Percentiles rank a stretch among this genome's conserved stretches.
Evolutionary conservation across 1,140 invertebrate genomes (phyloP).

Genomic region (Sitophilus oryzae): DNA sequence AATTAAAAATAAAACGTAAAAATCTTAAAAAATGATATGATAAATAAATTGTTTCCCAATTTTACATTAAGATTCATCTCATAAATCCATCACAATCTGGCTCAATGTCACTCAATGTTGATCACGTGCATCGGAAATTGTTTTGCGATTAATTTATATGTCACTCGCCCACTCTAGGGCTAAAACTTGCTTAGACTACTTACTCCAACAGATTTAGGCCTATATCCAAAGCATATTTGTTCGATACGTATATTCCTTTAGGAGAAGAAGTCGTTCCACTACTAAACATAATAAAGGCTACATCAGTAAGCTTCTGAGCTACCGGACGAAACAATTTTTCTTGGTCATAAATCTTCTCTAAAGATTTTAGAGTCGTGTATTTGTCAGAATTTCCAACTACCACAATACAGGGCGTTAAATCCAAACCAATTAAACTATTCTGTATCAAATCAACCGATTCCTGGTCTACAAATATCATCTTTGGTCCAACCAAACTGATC

Average conservation of each 20-base stretch:
- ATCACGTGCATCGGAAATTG: too few species aligned
- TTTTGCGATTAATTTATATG: too few species aligned
- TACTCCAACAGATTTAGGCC: neutral
- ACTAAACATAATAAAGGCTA: slow-evolving; percentile 48
- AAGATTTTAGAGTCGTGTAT: slow-evolving; percentile 13
- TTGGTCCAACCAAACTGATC: neutral
- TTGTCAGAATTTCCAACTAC: slow-evolving; percentile 19
- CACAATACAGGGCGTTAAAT: slow-evolving; percentile 9
- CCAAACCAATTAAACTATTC: slow-evolving; percentile 3
- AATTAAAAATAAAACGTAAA: too few species aligned
- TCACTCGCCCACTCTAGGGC: too few species aligned
- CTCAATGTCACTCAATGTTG: too few species aligned
- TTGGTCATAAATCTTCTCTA: slow-evolving; percentile 19
- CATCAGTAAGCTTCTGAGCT: slow-evolving; percentile 23
- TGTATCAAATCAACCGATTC: slow-evolving; percentile 8
- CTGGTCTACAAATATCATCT: slow-evolving; percentile 22
- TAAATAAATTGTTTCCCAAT: too few species aligned
- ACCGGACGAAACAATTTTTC: slow-evolving; percentile 13
- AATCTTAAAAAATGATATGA: too few species aligned
- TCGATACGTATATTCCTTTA: slow-evolving; percentile 48
- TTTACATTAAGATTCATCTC: too few species aligned
- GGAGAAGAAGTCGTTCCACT: slow-evolving; percentile 74
- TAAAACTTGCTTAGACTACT: too few species aligned
- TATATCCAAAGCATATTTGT: neutral
- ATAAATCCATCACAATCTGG: too few species aligned